These are phyloP conservation scores for Apteryx owenii DNA, from an alignment of 2,113 vertebrate species.

Conservation along the genomic window DNA sequence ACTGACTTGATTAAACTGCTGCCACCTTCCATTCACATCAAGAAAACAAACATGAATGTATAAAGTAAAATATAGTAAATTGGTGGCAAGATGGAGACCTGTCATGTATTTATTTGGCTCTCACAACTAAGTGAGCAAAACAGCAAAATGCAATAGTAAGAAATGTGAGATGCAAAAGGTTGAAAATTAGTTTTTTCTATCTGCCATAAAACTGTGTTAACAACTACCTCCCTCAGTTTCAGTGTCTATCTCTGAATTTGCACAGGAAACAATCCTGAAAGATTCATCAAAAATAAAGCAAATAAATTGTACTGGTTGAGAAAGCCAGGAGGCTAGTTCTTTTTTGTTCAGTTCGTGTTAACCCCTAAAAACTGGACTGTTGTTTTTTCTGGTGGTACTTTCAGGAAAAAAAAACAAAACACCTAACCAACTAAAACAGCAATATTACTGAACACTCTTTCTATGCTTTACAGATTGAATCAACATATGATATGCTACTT, in stretches of 20 bases:
- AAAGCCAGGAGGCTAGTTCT: background rate
- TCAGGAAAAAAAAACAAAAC: background rate
- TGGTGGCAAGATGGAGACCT: background rate
- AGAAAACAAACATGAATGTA: background rate
- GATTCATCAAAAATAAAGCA: background rate
- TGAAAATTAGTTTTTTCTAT: background rate
- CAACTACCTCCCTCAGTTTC: background rate
- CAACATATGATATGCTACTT: background rate
- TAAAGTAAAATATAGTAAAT: background rate
- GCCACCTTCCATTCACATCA: background rate
- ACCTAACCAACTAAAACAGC: background rate
- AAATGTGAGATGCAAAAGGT: background rate
- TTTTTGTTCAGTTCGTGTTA: background rate
- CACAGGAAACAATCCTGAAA: background rate
- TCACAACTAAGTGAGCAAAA: background rate
- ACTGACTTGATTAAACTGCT: background rate
- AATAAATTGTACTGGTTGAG: background rate
- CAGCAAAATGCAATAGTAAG: background rate
- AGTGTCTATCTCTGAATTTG: background rate
- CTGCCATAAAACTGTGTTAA: background rate
- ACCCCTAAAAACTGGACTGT: background rate
- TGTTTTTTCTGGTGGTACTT: background rate
- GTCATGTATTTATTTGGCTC: background rate
- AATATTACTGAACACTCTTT: background rate
- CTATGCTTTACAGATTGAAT: background rate